These are phyloP conservation scores for Ameiurus melas DNA, from an alignment of 2,113 vertebrate species.

Conservation along the genomic window DNA sequence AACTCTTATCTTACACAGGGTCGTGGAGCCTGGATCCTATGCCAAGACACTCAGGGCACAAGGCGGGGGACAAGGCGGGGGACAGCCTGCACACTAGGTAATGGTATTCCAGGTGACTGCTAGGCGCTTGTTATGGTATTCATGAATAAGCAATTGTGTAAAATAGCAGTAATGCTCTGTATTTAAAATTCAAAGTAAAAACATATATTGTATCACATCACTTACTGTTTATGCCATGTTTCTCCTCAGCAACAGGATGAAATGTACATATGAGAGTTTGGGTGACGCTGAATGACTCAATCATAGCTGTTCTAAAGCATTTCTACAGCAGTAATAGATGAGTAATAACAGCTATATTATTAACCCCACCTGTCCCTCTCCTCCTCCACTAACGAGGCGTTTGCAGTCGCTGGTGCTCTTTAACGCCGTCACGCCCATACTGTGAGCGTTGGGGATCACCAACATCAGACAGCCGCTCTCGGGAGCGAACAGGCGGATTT, in stretches of 20 bases:
- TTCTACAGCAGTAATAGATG: neutral
- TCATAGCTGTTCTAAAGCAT: neutral
- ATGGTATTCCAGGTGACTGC: neutral
- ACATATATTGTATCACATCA: neutral
- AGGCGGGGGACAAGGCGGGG: too few relatives aligned
- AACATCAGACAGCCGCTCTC: slow-evolving; percentile 77
- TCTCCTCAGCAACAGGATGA: neutral
- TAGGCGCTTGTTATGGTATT: neutral
- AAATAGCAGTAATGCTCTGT: neutral
- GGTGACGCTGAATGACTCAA: neutral
- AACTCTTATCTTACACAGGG: too few relatives aligned
- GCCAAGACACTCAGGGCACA: too few relatives aligned
- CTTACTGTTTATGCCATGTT: neutral
- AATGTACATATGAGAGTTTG: neutral
- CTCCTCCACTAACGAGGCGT: slow-evolving; percentile 84
- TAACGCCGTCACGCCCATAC: slow-evolving; percentile 78
- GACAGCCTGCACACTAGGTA: too few relatives aligned
- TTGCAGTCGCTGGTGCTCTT: slow-evolving; percentile 78
- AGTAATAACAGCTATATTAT: neutral
- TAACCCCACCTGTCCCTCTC: slow-evolving; percentile 79
- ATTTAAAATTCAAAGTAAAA: neutral
- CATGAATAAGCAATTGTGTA: neutral
- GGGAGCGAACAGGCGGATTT: slow-evolving; percentile 81
- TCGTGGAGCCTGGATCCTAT: too few relatives aligned
- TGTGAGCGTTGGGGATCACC: slow-evolving; percentile 77